phyloP scores from a whole-genome alignment of 1,140 invertebrate species.

The Drosophila sucinea region DNA sequence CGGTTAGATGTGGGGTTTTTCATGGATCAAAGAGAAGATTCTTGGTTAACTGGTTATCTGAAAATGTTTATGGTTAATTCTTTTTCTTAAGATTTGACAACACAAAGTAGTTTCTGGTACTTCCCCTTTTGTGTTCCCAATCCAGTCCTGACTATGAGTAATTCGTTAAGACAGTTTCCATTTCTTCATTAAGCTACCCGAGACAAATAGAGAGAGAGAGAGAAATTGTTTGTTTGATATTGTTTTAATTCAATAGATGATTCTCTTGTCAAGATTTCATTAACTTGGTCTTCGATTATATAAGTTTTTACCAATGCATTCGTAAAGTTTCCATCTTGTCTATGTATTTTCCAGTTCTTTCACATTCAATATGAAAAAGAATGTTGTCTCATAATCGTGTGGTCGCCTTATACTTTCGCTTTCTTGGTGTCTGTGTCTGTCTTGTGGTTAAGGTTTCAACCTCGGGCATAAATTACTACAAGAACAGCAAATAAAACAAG shows the following conservation, averaged over 20 bases:
- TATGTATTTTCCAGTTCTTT: neutral
- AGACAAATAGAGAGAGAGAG: neutral
- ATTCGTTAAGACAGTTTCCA: neutral
- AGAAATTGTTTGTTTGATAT: neutral
- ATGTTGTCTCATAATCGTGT: slow-evolving; percentile 18
- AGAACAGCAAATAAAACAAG: slow-evolving; percentile 19
- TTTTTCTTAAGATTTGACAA: no score
- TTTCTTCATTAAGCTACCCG: neutral
- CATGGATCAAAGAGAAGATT: no score
- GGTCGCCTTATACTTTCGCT: slow-evolving; percentile 38
- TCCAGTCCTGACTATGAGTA: neutral
- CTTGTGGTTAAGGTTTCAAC: slow-evolving; percentile 47
- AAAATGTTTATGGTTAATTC: no score
- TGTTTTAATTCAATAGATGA: slow-evolving; percentile 4
- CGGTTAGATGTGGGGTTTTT: no score
- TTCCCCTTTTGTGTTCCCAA: neutral
- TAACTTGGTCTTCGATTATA: slow-evolving; percentile 4
- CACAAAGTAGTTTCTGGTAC: neutral
- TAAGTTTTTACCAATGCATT: neutral
- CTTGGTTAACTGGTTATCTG: no score
- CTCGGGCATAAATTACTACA: slow-evolving; percentile 66
- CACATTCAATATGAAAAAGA: neutral
- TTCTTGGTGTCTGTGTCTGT: slow-evolving; percentile 18
- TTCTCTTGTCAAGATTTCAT: slow-evolving; percentile 2
- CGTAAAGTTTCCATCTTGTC: neutral